Evolutionary conservation across 2,888 invertebrate genomes (phyloP).

Genomic region (Polydrusus cervinus): DNA sequence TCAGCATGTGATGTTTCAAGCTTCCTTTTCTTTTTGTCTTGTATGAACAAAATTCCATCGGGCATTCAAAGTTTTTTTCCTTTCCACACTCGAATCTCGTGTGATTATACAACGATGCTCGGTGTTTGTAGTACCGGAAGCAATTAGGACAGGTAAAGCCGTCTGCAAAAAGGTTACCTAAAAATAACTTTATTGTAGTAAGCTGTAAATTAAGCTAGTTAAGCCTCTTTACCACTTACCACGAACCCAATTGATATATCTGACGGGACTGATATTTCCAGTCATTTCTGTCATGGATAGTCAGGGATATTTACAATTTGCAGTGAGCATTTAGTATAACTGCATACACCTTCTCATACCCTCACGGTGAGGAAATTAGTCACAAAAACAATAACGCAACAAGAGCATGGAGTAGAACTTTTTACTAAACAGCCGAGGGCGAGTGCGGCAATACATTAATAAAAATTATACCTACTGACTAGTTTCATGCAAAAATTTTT

Average conservation of each 20-base stretch:
- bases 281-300: too few relatives aligned
- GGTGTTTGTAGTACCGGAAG: constrained; percentile 84
- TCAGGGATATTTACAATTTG: too few relatives aligned
- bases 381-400: too few relatives aligned
- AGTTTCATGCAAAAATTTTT: too few relatives aligned
- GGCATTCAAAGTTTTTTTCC: constrained; percentile 49
- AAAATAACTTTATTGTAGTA: not conserved
- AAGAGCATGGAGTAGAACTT: too few relatives aligned
- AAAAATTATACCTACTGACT: too few relatives aligned
- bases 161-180: constrained; percentile 1
- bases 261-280: not conserved
- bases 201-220: not conserved
- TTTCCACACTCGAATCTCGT: constrained; percentile 58
- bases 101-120: constrained; percentile 70
- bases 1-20: constrained; percentile 44
- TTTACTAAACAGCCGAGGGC: too few relatives aligned
- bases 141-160: constrained; percentile 69
- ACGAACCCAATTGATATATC: not conserved
- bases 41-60: constrained; percentile 41
- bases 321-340: too few relatives aligned
- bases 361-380: too few relatives aligned
- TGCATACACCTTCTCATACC: too few relatives aligned
- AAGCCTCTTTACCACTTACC: not conserved
- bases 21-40: constrained; percentile 39
- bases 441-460: too few relatives aligned